Conservation (phyloP, 2,113 vertebrate genomes). For the Corythornis madagascariensis region DNA sequence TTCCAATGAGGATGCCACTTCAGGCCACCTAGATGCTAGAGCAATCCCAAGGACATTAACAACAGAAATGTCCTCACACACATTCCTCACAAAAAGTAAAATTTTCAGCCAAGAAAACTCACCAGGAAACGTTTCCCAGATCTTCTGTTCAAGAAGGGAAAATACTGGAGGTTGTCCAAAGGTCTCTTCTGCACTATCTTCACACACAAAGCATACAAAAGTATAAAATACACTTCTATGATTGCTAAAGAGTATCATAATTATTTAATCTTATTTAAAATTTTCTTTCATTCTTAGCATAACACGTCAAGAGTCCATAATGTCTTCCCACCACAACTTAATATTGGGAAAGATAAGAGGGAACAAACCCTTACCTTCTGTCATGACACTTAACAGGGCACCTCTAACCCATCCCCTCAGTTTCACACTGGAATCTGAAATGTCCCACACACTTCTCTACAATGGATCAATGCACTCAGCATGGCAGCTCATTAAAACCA, state of each 20-base stretch:
- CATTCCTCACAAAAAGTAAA: neutral
- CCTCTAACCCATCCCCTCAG: neutral
- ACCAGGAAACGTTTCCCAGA: neutral
- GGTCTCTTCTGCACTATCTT: neutral
- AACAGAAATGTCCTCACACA: neutral
- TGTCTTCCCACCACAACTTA: neutral
- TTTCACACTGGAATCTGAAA: neutral
- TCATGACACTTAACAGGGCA: neutral
- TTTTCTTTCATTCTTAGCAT: neutral
- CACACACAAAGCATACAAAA: neutral
- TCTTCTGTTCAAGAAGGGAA: neutral
- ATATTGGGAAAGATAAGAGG: neutral
- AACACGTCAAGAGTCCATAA: neutral
- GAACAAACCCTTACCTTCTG: neutral
- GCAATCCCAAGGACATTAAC: neutral
- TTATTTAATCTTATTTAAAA: neutral
- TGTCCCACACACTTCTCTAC: conserved; percentile 33
- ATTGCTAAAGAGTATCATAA: neutral
- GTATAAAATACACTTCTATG: neutral
- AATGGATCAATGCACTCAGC: conserved; percentile 47
- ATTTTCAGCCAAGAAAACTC: neutral
- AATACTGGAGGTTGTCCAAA: neutral
- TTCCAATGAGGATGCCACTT: neutral
- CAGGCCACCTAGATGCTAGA: neutral
- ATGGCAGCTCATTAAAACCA: conserved; percentile 45